A percentile compares a stretch with the other conserved stretches of the same genome.
phyloP scores from a whole-genome alignment of 2,113 vertebrate genomes.

The Illadopsis cleaveri region DNA sequence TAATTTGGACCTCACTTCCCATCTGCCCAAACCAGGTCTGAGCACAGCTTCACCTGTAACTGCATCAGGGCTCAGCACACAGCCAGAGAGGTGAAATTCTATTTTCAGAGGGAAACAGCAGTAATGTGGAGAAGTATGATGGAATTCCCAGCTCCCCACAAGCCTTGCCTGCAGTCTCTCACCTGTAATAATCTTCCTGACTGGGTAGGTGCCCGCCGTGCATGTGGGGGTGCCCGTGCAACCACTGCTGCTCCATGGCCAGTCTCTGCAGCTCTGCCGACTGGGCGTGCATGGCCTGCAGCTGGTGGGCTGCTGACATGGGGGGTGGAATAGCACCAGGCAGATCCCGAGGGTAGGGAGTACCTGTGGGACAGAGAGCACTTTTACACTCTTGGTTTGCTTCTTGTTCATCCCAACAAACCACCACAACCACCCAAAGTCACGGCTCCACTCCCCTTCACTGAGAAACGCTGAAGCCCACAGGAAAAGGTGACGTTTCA shows the following conservation, averaged over 20 bases:
- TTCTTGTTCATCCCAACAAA: neutral
- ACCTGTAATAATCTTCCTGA: constrained; percentile 99
- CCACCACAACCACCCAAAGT: neutral
- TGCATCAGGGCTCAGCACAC: neutral
- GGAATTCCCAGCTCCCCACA: fast-evolving
- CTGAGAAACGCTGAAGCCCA: neutral
- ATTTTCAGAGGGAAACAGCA: too few relatives aligned
- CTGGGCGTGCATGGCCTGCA: constrained; percentile 99
- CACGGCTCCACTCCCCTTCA: neutral
- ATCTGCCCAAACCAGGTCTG: neutral
- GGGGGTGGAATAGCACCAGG: constrained; percentile 89
- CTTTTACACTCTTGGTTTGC: neutral
- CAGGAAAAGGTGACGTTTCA: neutral
- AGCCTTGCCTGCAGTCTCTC: neutral
- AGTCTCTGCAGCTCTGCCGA: constrained; percentile 95
- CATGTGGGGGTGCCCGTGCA: constrained; percentile 97
- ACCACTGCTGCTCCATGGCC: constrained; percentile 98
- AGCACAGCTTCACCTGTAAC: neutral
- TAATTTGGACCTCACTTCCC: neutral
- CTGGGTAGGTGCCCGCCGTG: constrained; percentile 93
- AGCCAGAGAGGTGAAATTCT: neutral
- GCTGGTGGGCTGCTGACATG: constrained; percentile 97
- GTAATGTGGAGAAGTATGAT: neutral
- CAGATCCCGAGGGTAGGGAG: constrained; percentile 91
- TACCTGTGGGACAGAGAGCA: constrained; percentile 72